Conservation (phyloP, 2,797 vertebrate species). For the Semotilus atromaculatus region DNA sequence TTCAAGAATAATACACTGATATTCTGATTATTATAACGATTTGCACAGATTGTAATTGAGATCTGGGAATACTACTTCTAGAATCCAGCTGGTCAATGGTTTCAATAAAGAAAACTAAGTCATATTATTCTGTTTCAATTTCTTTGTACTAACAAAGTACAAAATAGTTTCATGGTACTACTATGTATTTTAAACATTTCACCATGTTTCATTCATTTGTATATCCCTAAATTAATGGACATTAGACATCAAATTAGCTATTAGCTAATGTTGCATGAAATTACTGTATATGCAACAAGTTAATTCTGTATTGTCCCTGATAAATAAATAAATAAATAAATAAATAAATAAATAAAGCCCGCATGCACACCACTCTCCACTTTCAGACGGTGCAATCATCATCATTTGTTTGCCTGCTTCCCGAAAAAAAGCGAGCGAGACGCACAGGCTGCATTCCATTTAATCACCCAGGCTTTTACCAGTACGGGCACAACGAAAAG, state of each 20-base stretch:
- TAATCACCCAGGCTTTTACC: constrained; percentile 55
- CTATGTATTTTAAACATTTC: neutral
- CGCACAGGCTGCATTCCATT: constrained; percentile 58
- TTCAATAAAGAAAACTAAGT: constrained; percentile 8
- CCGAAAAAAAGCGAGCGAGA: constrained; percentile 51
- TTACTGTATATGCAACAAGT: neutral
- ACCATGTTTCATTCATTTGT: neutral
- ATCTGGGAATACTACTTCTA: neutral
- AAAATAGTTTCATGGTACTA: neutral
- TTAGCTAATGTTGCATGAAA: neutral
- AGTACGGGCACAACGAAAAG: constrained; percentile 33
- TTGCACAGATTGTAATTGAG: neutral
- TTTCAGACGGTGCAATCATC: constrained; percentile 40
- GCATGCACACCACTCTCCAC: constrained; percentile 2
- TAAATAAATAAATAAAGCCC: neutral
- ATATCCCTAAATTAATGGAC: neutral
- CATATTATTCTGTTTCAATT: neutral
- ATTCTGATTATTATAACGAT: neutral
- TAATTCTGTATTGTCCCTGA: neutral
- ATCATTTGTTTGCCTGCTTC: constrained; percentile 41
- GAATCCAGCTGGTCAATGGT: neutral
- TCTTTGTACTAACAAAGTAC: neutral
- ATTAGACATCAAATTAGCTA: constrained; percentile 13
- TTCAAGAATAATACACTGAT: neutral
- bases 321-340: neutral